phyloP scores from a whole-genome alignment of 2,113 vertebrate genomes.

The Rhinoptilus africanus region DNA sequence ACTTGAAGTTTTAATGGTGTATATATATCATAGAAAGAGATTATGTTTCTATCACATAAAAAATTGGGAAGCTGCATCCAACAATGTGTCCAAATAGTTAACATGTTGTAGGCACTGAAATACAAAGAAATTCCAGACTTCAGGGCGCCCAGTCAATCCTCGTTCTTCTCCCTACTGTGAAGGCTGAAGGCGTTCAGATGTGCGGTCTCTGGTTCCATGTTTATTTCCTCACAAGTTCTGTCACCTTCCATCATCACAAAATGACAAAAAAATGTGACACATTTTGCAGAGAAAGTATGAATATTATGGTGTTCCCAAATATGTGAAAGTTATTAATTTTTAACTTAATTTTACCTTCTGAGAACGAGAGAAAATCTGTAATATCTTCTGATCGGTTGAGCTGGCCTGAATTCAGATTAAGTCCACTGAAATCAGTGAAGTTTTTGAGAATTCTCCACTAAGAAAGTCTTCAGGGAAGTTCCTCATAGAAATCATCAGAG shows the following conservation, averaged over 20 bases:
- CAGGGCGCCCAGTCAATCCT: fast-evolving
- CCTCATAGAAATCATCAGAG: neutral
- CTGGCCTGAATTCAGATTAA: neutral
- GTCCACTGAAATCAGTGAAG: neutral
- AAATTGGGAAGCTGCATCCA: neutral
- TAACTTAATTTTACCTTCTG: neutral
- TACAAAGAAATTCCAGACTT: neutral
- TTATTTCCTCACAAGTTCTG: neutral
- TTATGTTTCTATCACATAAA: neutral
- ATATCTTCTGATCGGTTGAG: neutral
- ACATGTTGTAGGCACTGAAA: neutral
- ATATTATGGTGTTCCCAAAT: neutral
- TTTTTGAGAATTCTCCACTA: neutral
- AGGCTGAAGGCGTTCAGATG: neutral
- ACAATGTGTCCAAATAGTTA: neutral
- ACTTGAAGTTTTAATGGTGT: neutral
- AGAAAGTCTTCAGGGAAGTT: neutral
- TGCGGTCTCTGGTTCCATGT: neutral
- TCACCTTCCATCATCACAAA: neutral
- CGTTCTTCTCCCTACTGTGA: neutral
- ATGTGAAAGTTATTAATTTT: neutral
- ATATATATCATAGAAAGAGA: neutral
- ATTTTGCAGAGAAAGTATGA: neutral
- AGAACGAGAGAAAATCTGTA: neutral
- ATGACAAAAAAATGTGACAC: neutral